phyloP scores from a whole-genome alignment of 1,140 invertebrate species.

The Drosophila tropicalis region DNA sequence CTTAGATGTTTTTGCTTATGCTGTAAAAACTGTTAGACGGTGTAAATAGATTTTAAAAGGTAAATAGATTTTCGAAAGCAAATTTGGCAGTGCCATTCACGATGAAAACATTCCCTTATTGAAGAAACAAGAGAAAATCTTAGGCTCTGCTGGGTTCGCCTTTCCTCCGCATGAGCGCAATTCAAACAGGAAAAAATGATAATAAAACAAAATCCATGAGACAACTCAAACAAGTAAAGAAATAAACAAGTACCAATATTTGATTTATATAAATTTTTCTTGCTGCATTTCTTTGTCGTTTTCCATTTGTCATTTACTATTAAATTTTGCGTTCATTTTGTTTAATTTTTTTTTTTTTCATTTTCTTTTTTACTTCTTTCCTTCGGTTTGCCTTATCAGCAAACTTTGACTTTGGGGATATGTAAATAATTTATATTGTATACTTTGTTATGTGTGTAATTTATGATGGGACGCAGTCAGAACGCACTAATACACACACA shows the following conservation, averaged over 20 bases:
- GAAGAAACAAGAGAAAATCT: too few species aligned
- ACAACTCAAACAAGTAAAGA: conserved; percentile 1
- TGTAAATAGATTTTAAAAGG: too few species aligned
- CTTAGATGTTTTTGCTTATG: not conserved
- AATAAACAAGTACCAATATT: conserved; percentile 61
- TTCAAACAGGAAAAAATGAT: conserved; percentile 25
- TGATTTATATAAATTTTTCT: conserved; percentile 52
- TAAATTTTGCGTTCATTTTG: conserved; percentile 37
- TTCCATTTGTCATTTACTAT: conserved; percentile 26
- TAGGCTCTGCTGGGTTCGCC: not conserved
- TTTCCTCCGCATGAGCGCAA: not conserved
- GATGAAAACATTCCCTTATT: too few species aligned
- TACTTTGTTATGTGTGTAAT: conserved; percentile 76
- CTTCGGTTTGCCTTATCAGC: conserved; percentile 55
- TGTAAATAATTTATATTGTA: conserved; percentile 81
- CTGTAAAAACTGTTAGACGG: not conserved
- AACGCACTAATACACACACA: conserved; percentile 36
- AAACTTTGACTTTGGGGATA: conserved; percentile 79
- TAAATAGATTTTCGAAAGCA: too few species aligned
- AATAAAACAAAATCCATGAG: conserved; percentile 30
- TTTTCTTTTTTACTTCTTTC: conserved; percentile 34
- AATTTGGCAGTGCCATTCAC: too few species aligned
- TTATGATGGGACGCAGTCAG: conserved; percentile 53
- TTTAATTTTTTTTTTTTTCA: conserved; percentile 18
- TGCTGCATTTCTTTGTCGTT: conserved; percentile 49